Evolutionary conservation across 2,113 vertebrate genomes (phyloP).

Genomic region (Vireo altiloquus): DNA sequence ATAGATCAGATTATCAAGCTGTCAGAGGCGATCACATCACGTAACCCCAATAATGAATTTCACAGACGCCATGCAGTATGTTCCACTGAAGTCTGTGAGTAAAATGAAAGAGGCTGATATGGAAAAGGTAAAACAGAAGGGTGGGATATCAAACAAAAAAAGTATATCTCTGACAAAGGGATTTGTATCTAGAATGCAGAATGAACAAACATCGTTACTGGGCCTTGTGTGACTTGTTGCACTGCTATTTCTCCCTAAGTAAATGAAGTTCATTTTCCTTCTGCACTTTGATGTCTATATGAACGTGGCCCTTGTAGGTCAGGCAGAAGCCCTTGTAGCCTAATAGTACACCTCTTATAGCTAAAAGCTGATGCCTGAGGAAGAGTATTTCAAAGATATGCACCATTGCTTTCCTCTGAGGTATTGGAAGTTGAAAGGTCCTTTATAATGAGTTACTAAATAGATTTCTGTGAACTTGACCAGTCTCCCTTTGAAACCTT

Average conservation of each 20-base stretch:
- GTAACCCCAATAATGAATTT: not conserved
- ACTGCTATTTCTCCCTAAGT: not conserved
- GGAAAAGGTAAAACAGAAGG: not conserved
- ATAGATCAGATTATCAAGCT: not conserved
- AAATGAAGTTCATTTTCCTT: not conserved
- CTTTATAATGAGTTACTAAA: slow-evolving; percentile 34
- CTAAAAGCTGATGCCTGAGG: not conserved
- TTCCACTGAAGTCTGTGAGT: not conserved
- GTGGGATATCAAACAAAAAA: not conserved
- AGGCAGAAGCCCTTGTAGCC: not conserved
- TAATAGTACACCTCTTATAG: not conserved
- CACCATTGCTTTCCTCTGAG: not conserved
- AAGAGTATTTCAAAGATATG: not conserved
- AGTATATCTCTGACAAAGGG: not conserved
- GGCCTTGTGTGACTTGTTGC: not conserved
- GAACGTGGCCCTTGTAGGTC: not conserved
- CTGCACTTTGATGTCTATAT: not conserved
- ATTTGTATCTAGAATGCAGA: not conserved
- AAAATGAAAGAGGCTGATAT: not conserved
- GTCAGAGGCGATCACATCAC: not conserved
- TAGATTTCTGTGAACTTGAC: slow-evolving; percentile 9
- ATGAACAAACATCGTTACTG: not conserved
- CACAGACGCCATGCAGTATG: not conserved
- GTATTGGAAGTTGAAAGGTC: not conserved
- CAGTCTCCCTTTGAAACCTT: not conserved